These are phyloP conservation scores for Argynnis bischoffii DNA, from an alignment of 2,888 invertebrate genomes.

Conservation along the genomic window DNA sequence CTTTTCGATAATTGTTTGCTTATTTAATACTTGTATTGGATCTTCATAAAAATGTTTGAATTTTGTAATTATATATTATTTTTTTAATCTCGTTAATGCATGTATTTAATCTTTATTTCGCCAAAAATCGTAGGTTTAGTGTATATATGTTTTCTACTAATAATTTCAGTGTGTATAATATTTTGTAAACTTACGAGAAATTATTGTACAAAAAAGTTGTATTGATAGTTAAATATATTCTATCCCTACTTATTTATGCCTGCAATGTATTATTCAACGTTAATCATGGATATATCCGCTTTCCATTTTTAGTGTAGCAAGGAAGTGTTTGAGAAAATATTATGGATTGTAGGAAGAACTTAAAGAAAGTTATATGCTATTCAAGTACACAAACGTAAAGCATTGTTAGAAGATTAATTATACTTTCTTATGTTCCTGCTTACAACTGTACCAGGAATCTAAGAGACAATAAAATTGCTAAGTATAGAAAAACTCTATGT, in stretches of 20 bases:
- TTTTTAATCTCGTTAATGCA: neutral
- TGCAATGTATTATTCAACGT: neutral
- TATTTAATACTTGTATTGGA: no score
- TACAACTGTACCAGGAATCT: neutral
- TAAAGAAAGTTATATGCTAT: neutral
- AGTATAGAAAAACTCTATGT: neutral
- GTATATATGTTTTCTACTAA: neutral
- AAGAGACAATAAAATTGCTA: conserved; percentile 11
- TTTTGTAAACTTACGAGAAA: no score
- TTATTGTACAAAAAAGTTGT: no score
- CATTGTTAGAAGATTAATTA: conserved; percentile 7
- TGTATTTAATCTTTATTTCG: neutral
- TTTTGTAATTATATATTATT: no score
- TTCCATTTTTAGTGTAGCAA: conserved; percentile 8
- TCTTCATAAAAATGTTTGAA: no score
- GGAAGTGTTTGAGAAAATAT: conserved; percentile 11
- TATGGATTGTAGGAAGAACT: neutral
- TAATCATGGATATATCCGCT: conserved; percentile 4
- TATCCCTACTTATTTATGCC: no score
- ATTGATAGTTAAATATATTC: no score
- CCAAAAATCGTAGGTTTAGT: neutral
- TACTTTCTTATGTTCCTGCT: conserved; percentile 10
- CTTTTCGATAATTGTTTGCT: neutral
- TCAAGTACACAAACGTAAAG: neutral
- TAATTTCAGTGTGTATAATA: neutral